Base-by-base conservation (phyloP, 2,113 vertebrate genomes). In the Pyrgilauda ruficollis region DNA sequence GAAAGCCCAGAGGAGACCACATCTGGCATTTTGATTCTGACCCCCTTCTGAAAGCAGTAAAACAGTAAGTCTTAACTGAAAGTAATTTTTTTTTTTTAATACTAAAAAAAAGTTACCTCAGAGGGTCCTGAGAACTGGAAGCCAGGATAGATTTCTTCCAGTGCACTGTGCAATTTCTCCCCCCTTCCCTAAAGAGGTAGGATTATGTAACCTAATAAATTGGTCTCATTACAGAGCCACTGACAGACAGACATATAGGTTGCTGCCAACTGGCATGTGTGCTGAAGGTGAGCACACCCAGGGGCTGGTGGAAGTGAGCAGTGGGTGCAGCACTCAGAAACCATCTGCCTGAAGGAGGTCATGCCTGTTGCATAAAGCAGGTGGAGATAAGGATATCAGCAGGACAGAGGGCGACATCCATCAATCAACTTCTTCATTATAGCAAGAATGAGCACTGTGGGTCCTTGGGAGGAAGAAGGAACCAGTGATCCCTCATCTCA, bases 161-260 rank as follows among this genome's bases (percentile, higher is more conserved):
- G 82, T 62, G 70, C 8, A 4, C 58, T 55, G 55, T 67, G 92
- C 94, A 97, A 33, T 33, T 97, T 97, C 93, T 74, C 22, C 64
- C 86, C 46, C 61, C 33, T 90, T 93, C 77, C 67, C 81, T 77
- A 80, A 97, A 97, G 83, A 97, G 87, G 80, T 81, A 97, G 97
- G 97, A 98, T 98, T 98, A 97, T 96, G 95, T 98, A 98, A 98
- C 98, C 97, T 97, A 97, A 97, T 98, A 98, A 98, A 98, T 97
- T 94, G 97, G 90, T 97, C 97, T 98, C 97, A 98, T 98, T 98
- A 98, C 97, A 96, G 97, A 97, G 94, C 73, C 97, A 98, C 89
- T 98, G 98, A 98, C 98, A 98, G 98, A 98, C 97, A 97, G 94
- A 98, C 97, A 97, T 96, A 97, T 84, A 98, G 93, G 95, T 75